Base-by-base conservation (phyloP, 2,797 vertebrate species). In the Falco peregrinus region DNA sequence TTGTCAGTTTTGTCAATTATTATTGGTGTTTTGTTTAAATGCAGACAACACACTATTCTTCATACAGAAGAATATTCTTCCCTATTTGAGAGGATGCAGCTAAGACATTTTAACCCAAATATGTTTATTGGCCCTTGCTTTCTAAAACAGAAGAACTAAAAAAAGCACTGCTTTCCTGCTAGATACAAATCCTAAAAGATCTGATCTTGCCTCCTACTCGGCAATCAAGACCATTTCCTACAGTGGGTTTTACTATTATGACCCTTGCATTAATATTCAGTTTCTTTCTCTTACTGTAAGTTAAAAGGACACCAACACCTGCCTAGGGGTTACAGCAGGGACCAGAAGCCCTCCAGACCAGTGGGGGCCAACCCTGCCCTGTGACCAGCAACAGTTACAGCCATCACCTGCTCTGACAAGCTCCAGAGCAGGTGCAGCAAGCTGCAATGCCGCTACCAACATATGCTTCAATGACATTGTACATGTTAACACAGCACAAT, bases 341-440 rank as follows among this genome's bases (percentile, higher is more conserved):
- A 91, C 53, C 68, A 83, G 64, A 77, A 80, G 33, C 14, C 71
- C 63, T 59, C 16, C 6, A 14, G n/a, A 25, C 63, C 75, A 24
- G 26, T 3, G 10, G 37, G 12, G 39, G 59, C n/a, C 75, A 89
- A 47, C 37, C n/a, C 37, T 87, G 78, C 67, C 71, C 63, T 53
- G n/a, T 50, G 59, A 71, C 39, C 59, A 68, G 77, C 0, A 2
- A 13, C n/a, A 63, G 11, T 1, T 0, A 21, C 37, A 67, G 67
- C 28, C 56, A 78, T 25, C 50, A 41, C 1, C 25, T 0, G 0
- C 57, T 70, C 39, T 12, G 84, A 35, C 1, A 11, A 78, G 70
- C 48, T 51, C 64, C 81, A 76, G 19, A 22, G 37, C 1, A 0
- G 41, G 28, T 1, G 0, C 24, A 65, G 86, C 69, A 69, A 90